Percentiles rank a stretch among this genome's conserved stretches.
These are phyloP conservation scores for Lacerta bilineata DNA, from an alignment of 2,797 vertebrate genomes.

Conservation along the genomic window DNA sequence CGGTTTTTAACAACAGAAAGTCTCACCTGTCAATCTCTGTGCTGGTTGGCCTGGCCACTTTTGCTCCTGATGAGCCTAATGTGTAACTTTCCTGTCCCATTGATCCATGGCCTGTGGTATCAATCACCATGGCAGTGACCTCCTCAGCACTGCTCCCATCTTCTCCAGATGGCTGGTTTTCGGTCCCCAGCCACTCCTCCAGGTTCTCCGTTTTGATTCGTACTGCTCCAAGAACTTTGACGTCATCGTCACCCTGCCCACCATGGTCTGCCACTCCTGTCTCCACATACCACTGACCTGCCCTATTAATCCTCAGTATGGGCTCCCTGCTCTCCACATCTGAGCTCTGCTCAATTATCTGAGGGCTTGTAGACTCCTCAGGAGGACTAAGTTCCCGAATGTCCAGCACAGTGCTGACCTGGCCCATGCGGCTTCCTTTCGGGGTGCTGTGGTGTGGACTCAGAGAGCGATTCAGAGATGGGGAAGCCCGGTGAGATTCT, in stretches of 20 bases:
- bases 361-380: constrained; percentile 91
- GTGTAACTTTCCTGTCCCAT: constrained; percentile 85
- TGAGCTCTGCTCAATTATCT: constrained; percentile 89
- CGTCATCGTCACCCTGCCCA: constrained; percentile 80
- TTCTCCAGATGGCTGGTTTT: constrained; percentile 89
- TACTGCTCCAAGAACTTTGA: constrained; percentile 87
- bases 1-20: constrained; percentile 2
- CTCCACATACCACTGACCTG: constrained; percentile 97
- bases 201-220: constrained; percentile 94
- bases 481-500: constrained; percentile 81
- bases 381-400: constrained; percentile 89
- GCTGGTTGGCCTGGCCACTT: constrained; percentile 90
- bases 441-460: constrained; percentile 82
- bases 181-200: constrained; percentile 93
- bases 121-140: constrained; percentile 92
- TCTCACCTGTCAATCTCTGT: constrained; percentile 93
- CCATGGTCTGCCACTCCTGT: constrained; percentile 81
- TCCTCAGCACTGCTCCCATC: constrained; percentile 91
- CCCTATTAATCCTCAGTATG: constrained; percentile 93
- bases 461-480: constrained; percentile 80
- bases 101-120: constrained; percentile 90
- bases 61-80: constrained; percentile 83
- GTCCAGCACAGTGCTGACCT: constrained; percentile 84
- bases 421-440: constrained; percentile 83
- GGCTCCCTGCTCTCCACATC: constrained; percentile 87